Evolutionary conservation across 92 coral and sea anemone species (phyloP).

Genomic region (Porites divaricata): DNA sequence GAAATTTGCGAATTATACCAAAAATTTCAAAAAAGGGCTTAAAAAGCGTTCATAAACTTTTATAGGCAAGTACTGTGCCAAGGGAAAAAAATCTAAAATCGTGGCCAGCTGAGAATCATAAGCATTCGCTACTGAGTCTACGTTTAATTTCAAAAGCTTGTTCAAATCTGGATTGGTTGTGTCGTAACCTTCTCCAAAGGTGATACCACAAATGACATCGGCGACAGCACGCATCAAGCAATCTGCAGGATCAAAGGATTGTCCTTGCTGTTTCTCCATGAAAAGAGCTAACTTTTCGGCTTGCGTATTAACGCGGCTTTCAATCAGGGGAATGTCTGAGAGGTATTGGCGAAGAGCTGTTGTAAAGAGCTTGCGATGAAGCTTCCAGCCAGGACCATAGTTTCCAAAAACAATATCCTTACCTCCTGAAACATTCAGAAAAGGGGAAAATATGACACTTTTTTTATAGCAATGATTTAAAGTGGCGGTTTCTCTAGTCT

Average conservation of each 20-base stretch:
- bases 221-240: conserved; percentile 53
- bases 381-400: conserved; percentile 66
- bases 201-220: conserved; percentile 60
- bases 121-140: not conserved
- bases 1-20: not conserved
- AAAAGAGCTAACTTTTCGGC: conserved; percentile 31
- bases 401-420: conserved; percentile 43
- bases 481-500: no score
- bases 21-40: not conserved
- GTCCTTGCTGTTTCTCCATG: conserved; percentile 38
- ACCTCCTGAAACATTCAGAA: not conserved
- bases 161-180: conserved; percentile 46
- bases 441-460: not conserved
- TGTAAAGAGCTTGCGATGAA: conserved; percentile 60
- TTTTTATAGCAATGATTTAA: no score
- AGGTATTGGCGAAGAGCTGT: conserved; percentile 55
- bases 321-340: conserved; percentile 31
- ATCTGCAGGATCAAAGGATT: conserved; percentile 57
- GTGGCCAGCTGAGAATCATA: not conserved
- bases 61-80: not conserved
- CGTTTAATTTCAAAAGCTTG: not conserved
- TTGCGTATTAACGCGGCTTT: conserved; percentile 47
- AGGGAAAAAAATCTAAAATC: not conserved
- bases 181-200: conserved; percentile 61
- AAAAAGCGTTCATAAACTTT: not conserved